Evolutionary conservation across 1,140 invertebrate genomes (phyloP).

Genomic region (Parasteatoda tepidariorum): DNA sequence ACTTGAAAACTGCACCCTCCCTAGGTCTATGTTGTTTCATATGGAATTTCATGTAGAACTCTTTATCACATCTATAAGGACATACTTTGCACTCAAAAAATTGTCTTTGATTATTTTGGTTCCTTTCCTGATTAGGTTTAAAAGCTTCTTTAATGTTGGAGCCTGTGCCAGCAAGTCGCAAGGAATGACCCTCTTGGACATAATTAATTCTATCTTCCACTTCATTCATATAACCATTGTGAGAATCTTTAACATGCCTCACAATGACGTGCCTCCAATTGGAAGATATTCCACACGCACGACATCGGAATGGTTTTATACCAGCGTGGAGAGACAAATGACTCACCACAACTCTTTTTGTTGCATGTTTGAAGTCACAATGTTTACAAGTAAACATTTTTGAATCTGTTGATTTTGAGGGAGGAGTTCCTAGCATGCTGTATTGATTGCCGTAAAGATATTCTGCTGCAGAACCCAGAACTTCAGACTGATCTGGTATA

Average conservation of each 20-base stretch:
- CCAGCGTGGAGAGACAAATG: constrained; percentile 68
- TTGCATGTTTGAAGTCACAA: constrained; percentile 72
- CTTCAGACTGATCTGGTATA: constrained; percentile 59
- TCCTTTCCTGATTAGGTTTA: neutral
- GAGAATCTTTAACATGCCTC: constrained; percentile 47
- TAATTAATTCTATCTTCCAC: constrained; percentile 62
- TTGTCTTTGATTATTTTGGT: constrained; percentile 61
- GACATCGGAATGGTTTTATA: constrained; percentile 75
- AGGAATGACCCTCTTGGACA: constrained; percentile 42
- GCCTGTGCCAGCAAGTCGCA: constrained; percentile 16
- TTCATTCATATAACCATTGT: constrained; percentile 58
- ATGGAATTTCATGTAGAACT: constrained; percentile 77
- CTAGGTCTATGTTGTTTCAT: constrained; percentile 79
- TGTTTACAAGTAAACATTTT: constrained; percentile 63
- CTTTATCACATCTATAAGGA: constrained; percentile 78
- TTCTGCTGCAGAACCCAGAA: constrained; percentile 32
- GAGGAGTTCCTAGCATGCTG: neutral
- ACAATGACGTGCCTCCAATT: constrained; percentile 84
- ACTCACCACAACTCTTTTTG: constrained; percentile 75
- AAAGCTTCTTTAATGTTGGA: neutral
- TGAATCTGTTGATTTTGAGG: constrained; percentile 27
- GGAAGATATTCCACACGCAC: constrained; percentile 80
- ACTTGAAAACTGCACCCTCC: constrained; percentile 80
- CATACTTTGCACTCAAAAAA: constrained; percentile 77
- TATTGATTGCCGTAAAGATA: constrained; percentile 56